Conservation (phyloP, 37 sponge, comb jelly and placozoan genomes). For the Eunapius fragilis region DNA sequence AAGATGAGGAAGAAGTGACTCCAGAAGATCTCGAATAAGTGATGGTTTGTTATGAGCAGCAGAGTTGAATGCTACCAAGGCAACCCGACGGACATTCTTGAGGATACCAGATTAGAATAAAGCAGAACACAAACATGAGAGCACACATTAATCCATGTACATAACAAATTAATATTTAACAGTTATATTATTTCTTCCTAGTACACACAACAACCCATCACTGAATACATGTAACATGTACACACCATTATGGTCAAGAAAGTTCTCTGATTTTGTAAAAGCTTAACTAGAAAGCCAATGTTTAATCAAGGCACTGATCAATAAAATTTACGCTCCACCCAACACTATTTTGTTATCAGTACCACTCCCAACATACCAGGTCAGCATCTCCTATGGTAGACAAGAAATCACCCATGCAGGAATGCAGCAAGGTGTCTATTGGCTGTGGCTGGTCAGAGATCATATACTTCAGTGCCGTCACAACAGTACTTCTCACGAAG, state of each 20-base stretch:
- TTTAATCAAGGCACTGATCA: no score
- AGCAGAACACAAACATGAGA: not conserved
- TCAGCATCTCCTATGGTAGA: constrained; percentile 82
- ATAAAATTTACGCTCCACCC: no score
- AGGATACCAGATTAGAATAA: not conserved
- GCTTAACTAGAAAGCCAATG: no score
- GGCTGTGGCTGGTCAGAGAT: constrained; percentile 94
- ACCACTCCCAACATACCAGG: no score
- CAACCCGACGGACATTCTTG: constrained; percentile 95
- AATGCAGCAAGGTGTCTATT: constrained; percentile 84
- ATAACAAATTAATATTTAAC: no score
- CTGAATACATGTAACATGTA: not conserved
- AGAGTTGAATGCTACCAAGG: constrained; percentile 96
- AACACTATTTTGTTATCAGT: no score
- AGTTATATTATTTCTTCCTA: no score
- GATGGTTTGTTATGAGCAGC: constrained; percentile 98
- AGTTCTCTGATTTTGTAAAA: no score
- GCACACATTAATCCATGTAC: not conserved
- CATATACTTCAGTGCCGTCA: constrained; percentile 97
- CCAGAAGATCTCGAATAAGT: constrained; percentile 88
- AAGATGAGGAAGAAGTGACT: constrained; percentile 87
- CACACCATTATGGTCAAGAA: no score
- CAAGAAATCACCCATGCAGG: constrained; percentile 93
- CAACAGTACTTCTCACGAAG: constrained; percentile 87
- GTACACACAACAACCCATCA: no score